Conservation (phyloP, 2,113 vertebrate genomes). For the Pterocles orientalis region DNA sequence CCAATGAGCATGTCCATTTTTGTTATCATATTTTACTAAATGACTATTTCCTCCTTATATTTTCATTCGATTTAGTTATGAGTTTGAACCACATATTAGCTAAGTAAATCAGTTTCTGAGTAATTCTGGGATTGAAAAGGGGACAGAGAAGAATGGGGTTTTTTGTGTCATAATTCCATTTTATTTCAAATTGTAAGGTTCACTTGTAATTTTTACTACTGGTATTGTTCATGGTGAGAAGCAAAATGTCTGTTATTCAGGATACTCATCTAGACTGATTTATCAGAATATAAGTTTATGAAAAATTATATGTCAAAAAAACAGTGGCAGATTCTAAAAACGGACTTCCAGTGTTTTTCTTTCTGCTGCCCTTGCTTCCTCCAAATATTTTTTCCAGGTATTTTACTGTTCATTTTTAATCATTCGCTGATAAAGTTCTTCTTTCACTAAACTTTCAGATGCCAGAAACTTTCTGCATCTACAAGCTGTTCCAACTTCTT, state of each 20-base stretch:
- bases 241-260: background rate
- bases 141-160: accelerated
- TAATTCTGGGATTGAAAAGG: background rate
- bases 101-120: background rate
- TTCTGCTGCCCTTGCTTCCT: background rate
- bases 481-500: background rate
- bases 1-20: background rate
- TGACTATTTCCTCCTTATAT: background rate
- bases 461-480: background rate
- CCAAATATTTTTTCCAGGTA: background rate
- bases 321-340: background rate
- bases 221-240: background rate
- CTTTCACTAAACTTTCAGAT: background rate
- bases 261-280: background rate
- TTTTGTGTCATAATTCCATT: background rate
- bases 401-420: background rate
- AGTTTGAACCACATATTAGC: background rate
- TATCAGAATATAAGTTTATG: background rate
- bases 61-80: background rate
- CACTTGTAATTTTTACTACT: background rate
- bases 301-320: background rate
- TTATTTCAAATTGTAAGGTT: background rate
- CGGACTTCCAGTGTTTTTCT: background rate
- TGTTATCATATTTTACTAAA: background rate
- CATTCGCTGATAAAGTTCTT: background rate